phyloP scores from a whole-genome alignment of 1,140 invertebrate species.

The Pachypeltis micranthus region DNA sequence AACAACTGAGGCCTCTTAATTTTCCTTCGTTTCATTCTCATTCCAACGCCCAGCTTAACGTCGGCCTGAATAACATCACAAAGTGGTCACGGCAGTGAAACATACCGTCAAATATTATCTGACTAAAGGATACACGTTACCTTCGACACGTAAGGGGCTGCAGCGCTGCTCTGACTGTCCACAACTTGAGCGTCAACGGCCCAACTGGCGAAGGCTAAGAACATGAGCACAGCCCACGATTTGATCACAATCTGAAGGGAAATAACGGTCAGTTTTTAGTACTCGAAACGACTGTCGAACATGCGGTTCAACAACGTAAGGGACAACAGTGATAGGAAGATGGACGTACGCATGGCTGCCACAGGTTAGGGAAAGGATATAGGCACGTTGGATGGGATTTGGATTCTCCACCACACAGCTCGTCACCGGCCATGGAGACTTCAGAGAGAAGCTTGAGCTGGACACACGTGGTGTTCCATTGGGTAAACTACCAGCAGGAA shows the following conservation, averaged over 20 bases:
- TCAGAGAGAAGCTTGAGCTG: too few species aligned
- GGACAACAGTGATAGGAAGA: too few species aligned
- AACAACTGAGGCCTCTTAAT: conserved; percentile 8
- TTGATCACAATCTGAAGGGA: neutral
- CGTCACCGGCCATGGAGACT: too few species aligned
- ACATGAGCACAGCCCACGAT: conserved; percentile 4
- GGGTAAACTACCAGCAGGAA: too few species aligned
- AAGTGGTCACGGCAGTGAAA: neutral
- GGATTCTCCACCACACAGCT: too few species aligned
- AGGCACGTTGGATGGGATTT: too few species aligned
- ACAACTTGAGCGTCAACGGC: neutral
- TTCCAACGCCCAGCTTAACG: neutral
- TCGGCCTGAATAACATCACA: neutral
- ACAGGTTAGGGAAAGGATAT: too few species aligned
- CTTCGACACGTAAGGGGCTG: neutral
- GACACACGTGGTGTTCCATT: too few species aligned
- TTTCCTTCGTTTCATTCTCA: conserved; percentile 10
- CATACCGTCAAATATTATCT: neutral
- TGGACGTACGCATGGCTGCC: too few species aligned
- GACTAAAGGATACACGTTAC: neutral
- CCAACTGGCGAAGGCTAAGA: neutral
- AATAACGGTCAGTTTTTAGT: too few species aligned
- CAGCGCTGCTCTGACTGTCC: neutral
- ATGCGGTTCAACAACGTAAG: too few species aligned
- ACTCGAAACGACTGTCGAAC: too few species aligned